Base-by-base conservation (phyloP, 37 sponge, comb jelly and placozoan genomes). In the Petrosia ficiformis region DNA sequence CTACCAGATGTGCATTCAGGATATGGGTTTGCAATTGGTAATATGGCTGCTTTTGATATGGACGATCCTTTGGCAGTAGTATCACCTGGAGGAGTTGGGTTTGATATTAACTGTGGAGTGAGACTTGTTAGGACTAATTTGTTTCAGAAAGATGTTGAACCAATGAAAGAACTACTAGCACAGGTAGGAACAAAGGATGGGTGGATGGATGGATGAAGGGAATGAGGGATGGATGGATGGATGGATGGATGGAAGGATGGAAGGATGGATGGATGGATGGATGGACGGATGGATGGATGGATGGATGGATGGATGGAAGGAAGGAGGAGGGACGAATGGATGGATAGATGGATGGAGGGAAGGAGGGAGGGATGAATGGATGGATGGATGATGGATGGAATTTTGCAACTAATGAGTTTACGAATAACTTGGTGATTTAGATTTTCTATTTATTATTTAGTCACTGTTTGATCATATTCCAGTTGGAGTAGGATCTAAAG, bases 41-140 rank as follows among this genome's bases (percentile, higher is more conserved):
- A 97, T 82, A 94, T 97, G 93, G 99, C 99, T 22, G 99, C 99
- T 2, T 94, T 97, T 70, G 99, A 97, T 59, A 87, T 89, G 82
- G 72, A 42, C 19, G 82, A 97, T 54, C 99, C 99, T 2, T 42
- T 82, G 25, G 87, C 99, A 22, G 87, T 97, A 26, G 90, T 97
- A 32, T 97, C 99, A 41, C 99, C 99, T 38, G 98, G 99, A 35
- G 99, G 99, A 16, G 99, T 97, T 4, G 99, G 99, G 56, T 97
- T 97, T 83, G 99, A 97, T 58, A 97, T 97, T 39, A 97, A 97
- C 84, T 97, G 99, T 78, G 99, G 99, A 28, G 99, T 97, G 42
- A 67, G 99, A 30, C 87, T 97, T 40, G 57, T 97, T 69, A 73
- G 99, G 40, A 97, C 99, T 19, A 97, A 94, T 52, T 78, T 97